Base-by-base conservation (phyloP, 64 coral and sea anemone species). In the Montipora foliosa region DNA sequence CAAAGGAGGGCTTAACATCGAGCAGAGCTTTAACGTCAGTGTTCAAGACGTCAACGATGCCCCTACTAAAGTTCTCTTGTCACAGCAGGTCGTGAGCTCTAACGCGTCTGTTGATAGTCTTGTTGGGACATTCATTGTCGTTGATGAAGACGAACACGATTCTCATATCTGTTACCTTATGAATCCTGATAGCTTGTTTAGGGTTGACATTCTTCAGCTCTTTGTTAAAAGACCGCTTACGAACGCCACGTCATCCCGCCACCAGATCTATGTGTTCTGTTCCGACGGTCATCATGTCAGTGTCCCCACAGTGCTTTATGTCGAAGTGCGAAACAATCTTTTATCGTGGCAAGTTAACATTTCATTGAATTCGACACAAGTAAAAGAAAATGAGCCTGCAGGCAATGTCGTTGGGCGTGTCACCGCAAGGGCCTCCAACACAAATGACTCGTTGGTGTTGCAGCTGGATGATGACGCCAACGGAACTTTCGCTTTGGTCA, bases 401-500 rank as follows among this genome's bases (percentile, higher is more conserved):
- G 95, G 95, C 46, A 90, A 69, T 29, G n/a, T 78, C 46, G 87
- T 96, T 0, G 95, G 95, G 66, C 87, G 44, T 68, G 79, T 93
- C 19, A 25, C 75, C 47, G 95, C 95, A 12, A 13, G 51, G 79
- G 84, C 76, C 10, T 93, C 74, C 60, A 58, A 93, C 47, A 77
- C 87, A 8, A 64, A 87, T 20, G 95, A 96, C 67, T 68, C 79
- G 3, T 60, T 93, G 17, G 29, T 90, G 45, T 86, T 96, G 66
- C 73, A 96, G 60, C 59, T 96, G 16, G 95, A 96, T 45, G 90
- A 93, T 78, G 88, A 92, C 19, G 83, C 21, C 21, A 93, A 96
- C 24, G 90, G 90, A 16, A 93, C 95, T 49, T 96, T 96, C 70
- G 87, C 91, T 78, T 60, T 96, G 72, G 52, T 75, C 61, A 90